Evolutionary conservation across 2,113 vertebrate genomes (phyloP), one percentile per base, ranked within the genome.

Genomic region (Nestor notabilis): DNA sequence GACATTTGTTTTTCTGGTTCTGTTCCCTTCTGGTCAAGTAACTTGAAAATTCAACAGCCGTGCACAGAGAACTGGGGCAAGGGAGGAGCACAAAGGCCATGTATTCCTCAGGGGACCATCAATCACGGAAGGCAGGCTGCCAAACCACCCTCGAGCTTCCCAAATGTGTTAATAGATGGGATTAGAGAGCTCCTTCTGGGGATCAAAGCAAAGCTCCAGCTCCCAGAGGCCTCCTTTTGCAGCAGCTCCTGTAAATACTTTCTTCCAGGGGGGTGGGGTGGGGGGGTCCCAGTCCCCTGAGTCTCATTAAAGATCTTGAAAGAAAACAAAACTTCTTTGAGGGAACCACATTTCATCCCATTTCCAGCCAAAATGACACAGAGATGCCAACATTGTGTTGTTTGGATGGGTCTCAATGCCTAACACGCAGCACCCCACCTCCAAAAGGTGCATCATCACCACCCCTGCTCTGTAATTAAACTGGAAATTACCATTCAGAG

Each of bases 121-220:
- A 95, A 63, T 94, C 94, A 83, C 64, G 46, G 64, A 28, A 90
- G 70, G 64, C 96, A 86, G 64, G 68, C 88, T 90, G 78, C 83
- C 93, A 92, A 94, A 94, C 61, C 94, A 61, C 85, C 91, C 83
- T 33, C 6, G 12, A 90, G 96, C 97, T 91, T 89, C 94, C 96
- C 96, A 92, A 82, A 83, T 47, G 81, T 52, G 60, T 94, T 96
- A 93, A 96, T 91, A 83, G 94, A 93, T 93, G 92, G 92, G 92
- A 97, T 97, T 91, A 97, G 92, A 96, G 97, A 94, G 88, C 77
- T 94, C 90, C 96, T 94, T 90, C 72, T 87, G 94, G 94, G 93
- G 72, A 95, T 93, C 96, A 97, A 85, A 95, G 93, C 5, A 83
- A 95, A 96, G 63, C 88, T 95, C 46, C 1, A 4, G 20, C 5